Evolutionary conservation across 2,797 vertebrate species (phyloP), one percentile per base, ranked within the genome.

Genomic region (Zalophus californianus): DNA sequence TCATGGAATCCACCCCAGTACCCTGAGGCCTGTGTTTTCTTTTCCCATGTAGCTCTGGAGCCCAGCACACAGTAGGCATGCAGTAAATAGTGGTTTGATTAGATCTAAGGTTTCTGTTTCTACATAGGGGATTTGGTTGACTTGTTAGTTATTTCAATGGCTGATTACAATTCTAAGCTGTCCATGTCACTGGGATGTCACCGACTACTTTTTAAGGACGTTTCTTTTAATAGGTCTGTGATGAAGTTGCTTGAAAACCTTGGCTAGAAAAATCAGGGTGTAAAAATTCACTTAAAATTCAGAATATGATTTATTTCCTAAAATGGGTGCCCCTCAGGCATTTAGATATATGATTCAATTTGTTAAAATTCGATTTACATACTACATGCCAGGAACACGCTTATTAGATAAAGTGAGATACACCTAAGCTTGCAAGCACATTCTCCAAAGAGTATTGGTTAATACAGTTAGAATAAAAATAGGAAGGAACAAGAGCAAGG

Each of bases 271-370:
- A 94, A 90, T 79, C 68, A 72, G 41, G 27, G 29, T 27, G 4
- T 73, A 60, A 86, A 85, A 94, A 62, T 96, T 85, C 72, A 84
- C 70, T 96, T 85, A 64, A 95, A 87, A 97, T 97, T 85, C 86
- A 93, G 66, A 95, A 68, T 87, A 86, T 86, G 86, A 93, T 75
- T 97, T n/a, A 68, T 78, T 93, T 92, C 44, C 87, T 96, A 79
- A 97, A 95, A 82, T 29, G 75, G 78, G 54, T 44, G 38, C 4
- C 90, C 86, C 90, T 85, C 0, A 21, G 91, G 97, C 66, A 93
- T 83, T 58, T 60, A 73, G 86, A 96, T 73, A 87, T 73, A 87
- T 88, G 80, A 96, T 90, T 94, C 75, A 56, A 86, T 97, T 94
- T 91, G 86, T 86, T 95, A 94, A 82, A 91, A 97, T 93, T 50